phyloP scores from a whole-genome alignment of 92 coral and sea anemone species.

The Chrysogorgia sp. region DNA sequence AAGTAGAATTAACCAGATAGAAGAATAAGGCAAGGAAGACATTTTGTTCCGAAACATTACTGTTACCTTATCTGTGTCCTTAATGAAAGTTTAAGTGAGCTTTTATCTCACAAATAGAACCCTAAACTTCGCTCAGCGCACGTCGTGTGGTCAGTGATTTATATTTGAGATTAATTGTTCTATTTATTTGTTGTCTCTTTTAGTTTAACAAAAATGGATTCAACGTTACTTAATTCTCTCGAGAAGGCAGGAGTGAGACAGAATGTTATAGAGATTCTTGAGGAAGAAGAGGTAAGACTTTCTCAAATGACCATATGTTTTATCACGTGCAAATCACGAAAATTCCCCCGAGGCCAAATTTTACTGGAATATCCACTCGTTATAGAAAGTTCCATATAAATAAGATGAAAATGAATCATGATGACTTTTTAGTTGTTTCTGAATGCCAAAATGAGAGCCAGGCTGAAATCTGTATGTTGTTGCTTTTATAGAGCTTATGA shows the following conservation, averaged over 20 bases:
- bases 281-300: conserved; percentile 57
- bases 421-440: too few relatives aligned
- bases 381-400: too few relatives aligned
- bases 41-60: too few relatives aligned
- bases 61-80: too few relatives aligned
- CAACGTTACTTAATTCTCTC: conserved; percentile 4
- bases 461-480: too few relatives aligned
- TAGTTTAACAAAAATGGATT: conserved; percentile 36
- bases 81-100: too few relatives aligned
- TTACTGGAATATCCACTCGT: too few relatives aligned
- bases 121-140: not conserved
- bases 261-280: conserved; percentile 27
- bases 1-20: too few relatives aligned
- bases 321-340: not conserved
- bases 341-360: not conserved
- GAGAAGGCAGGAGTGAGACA: conserved; percentile 40
- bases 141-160: not conserved
- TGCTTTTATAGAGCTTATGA: too few relatives aligned
- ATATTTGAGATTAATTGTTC: not conserved
- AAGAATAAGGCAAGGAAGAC: too few relatives aligned
- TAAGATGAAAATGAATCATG: too few relatives aligned
- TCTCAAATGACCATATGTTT: not conserved
- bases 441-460: too few relatives aligned
- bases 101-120: not conserved
- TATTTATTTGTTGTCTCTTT: not conserved